phyloP scores from a whole-genome alignment of 2,888 invertebrate species.

The Cerastis leucographa region DNA sequence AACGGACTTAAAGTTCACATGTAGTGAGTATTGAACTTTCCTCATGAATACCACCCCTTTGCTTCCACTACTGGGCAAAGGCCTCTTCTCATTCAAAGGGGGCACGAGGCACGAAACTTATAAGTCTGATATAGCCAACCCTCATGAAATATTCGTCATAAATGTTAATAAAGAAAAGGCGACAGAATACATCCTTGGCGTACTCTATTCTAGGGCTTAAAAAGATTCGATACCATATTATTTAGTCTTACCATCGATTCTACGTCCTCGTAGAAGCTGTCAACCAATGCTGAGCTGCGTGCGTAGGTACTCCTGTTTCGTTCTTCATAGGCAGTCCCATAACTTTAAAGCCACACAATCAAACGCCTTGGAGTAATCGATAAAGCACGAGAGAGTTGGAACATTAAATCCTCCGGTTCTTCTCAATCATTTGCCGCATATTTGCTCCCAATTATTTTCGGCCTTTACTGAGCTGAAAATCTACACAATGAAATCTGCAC shows the following conservation, averaged over 20 bases:
- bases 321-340: not conserved
- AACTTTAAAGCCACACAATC: not conserved
- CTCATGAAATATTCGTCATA: not conserved
- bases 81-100: not conserved
- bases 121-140: not conserved
- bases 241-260: not conserved
- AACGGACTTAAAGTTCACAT: constrained; percentile 78
- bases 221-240: not conserved
- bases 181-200: not conserved
- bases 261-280: not conserved
- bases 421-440: not conserved
- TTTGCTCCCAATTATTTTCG: not conserved
- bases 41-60: not conserved
- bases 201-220: not conserved
- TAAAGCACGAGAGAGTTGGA: not conserved
- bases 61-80: not conserved
- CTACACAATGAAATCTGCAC: not conserved
- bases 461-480: not conserved
- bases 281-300: not conserved
- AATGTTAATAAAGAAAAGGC: not conserved
- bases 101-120: too few species aligned
- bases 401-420: not conserved
- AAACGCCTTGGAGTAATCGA: not conserved
- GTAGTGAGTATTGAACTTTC: constrained; percentile 76
- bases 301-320: not conserved